Evolutionary conservation across 2,113 vertebrate species (phyloP).

Genomic region (Chitala chitala): DNA sequence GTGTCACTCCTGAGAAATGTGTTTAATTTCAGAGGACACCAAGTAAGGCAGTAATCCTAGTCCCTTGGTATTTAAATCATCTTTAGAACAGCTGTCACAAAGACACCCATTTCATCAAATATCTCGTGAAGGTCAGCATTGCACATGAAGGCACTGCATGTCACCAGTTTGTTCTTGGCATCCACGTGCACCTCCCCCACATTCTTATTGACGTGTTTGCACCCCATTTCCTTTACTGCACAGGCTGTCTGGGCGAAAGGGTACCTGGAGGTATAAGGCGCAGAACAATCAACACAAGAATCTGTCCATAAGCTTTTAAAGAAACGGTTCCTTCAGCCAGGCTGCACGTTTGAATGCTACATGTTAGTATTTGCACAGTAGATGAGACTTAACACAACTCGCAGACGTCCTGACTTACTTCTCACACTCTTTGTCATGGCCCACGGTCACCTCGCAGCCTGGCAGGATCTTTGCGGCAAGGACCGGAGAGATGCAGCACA

Average conservation of each 20-base stretch:
- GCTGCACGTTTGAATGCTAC: no score
- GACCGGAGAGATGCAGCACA: slow-evolving; percentile 80
- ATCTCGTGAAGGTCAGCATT: slow-evolving; percentile 70
- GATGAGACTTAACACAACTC: no score
- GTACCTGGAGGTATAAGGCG: slow-evolving; percentile 56
- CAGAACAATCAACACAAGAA: background rate
- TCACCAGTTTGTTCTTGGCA: slow-evolving; percentile 71
- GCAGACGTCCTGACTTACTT: no score
- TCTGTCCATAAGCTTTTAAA: no score
- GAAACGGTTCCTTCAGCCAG: no score
- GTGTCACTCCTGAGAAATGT: background rate
- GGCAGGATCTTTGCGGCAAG: slow-evolving; percentile 77
- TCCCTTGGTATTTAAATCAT: slow-evolving; percentile 48
- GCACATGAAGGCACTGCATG: slow-evolving; percentile 78
- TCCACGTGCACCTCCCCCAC: slow-evolving; percentile 71
- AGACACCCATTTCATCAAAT: slow-evolving; percentile 69
- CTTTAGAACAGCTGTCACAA: slow-evolving; percentile 70
- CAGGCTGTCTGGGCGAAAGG: slow-evolving; percentile 66
- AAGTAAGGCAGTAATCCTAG: background rate
- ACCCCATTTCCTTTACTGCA: slow-evolving; percentile 66
- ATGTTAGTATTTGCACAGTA: no score
- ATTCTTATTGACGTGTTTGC: slow-evolving; percentile 70
- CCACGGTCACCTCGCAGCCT: slow-evolving; percentile 77
- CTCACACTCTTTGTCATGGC: slow-evolving; percentile 67
- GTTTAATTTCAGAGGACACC: background rate